Conservation (phyloP, 2,888 invertebrate species). For the Polydrusus tereticollis region DNA sequence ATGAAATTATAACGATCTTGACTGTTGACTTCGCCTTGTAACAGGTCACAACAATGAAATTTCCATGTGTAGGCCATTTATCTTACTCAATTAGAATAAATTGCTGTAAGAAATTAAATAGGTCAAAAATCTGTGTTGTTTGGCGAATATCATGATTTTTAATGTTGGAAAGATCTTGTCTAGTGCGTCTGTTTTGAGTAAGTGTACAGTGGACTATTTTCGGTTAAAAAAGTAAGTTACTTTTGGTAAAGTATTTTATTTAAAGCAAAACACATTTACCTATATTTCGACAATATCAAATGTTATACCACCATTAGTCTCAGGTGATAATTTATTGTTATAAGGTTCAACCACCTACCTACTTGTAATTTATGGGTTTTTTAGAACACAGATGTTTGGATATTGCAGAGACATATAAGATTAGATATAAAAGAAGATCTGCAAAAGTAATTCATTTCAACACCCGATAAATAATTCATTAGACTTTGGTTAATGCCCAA, state of each 20-base stretch:
- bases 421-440: not conserved
- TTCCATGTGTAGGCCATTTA: not conserved
- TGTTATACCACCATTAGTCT: not conserved
- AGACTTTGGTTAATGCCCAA: not conserved
- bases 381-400: not conserved
- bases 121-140: constrained; percentile 42
- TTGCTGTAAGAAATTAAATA: constrained; percentile 38
- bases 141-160: not conserved
- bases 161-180: constrained; percentile 1
- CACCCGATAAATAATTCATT: constrained; percentile 6
- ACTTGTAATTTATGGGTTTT: constrained; percentile 1
- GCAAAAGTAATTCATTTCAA: constrained; percentile 1
- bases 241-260: too few relatives aligned
- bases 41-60: constrained; percentile 3
- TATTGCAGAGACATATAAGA: not conserved
- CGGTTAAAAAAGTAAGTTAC: not conserved
- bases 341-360: constrained; percentile 13
- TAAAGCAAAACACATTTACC: too few relatives aligned
- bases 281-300: not conserved
- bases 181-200: not conserved
- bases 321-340: not conserved
- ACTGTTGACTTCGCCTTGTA: not conserved
- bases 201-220: not conserved
- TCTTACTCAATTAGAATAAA: constrained; percentile 46
- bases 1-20: constrained; percentile 8